phyloP scores from a whole-genome alignment of 2,888 invertebrate genomes.

The Eristalis tenax region DNA sequence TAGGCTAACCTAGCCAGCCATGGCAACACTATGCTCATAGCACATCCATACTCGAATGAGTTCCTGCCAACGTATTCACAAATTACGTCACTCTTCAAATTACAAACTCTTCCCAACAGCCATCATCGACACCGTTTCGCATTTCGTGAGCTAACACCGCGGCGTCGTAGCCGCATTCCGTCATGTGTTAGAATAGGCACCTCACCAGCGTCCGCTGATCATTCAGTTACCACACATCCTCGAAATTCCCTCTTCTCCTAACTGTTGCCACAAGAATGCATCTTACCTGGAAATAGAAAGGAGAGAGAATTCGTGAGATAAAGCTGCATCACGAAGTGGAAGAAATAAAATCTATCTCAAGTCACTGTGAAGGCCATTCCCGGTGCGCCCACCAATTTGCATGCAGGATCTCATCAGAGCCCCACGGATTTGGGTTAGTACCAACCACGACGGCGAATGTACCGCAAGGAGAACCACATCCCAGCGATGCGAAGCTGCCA shows the following conservation, averaged over 20 bases:
- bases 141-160: too few relatives aligned
- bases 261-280: neutral
- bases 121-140: too few relatives aligned
- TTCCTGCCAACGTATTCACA: too few relatives aligned
- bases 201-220: too few relatives aligned
- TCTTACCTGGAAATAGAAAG: slow-evolving; percentile 52
- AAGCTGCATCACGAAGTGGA: neutral
- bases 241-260: neutral
- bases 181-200: too few relatives aligned
- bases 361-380: neutral
- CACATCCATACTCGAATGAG: too few relatives aligned
- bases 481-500: slow-evolving; percentile 5
- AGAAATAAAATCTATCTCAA: neutral
- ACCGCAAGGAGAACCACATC: slow-evolving; percentile 68
- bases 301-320: slow-evolving; percentile 9
- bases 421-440: slow-evolving; percentile 58
- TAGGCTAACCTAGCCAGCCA: too few relatives aligned
- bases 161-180: too few relatives aligned
- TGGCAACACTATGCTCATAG: too few relatives aligned
- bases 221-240: neutral
- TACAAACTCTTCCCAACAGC: too few relatives aligned
- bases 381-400: slow-evolving; percentile 27
- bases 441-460: slow-evolving; percentile 32
- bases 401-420: slow-evolving; percentile 28
- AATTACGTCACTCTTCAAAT: too few relatives aligned